These are phyloP conservation scores for Plemyria rubiginata DNA, from an alignment of 2,888 invertebrate species.

Conservation along the genomic window DNA sequence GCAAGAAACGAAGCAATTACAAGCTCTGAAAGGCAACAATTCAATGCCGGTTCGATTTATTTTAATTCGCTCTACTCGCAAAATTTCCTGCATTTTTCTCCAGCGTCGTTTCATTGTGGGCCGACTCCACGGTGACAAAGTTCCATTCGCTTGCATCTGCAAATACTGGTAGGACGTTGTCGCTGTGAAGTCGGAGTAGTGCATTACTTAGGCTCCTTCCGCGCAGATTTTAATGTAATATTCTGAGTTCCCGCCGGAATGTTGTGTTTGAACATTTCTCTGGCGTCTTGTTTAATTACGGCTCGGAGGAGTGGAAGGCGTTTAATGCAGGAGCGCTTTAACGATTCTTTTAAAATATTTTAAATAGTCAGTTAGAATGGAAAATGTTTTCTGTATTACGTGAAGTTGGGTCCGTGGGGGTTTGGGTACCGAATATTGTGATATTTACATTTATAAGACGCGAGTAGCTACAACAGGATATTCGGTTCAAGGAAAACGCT, in stretches of 20 bases:
- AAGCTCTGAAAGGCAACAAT: conserved; percentile 52
- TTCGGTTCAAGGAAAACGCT: background rate
- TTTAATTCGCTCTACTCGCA: conserved; percentile 55
- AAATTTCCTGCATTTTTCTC: conserved; percentile 52
- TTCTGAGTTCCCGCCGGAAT: conserved; percentile 52
- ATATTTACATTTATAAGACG: conserved; percentile 9
- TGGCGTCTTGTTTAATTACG: conserved; percentile 52
- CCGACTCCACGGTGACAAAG: conserved; percentile 37
- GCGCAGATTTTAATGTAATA: conserved; percentile 61
- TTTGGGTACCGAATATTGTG: conserved; percentile 3
- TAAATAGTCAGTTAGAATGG: conserved; percentile 44
- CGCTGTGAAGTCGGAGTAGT: conserved; percentile 49
- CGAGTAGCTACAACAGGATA: conserved; percentile 7
- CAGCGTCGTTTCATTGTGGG: conserved; percentile 53
- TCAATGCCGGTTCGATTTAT: conserved; percentile 61
- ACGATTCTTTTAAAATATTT: conserved; percentile 47
- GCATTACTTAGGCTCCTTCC: conserved; percentile 59
- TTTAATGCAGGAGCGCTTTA: conserved; percentile 49
- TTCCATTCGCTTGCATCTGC: conserved; percentile 32
- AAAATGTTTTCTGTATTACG: conserved; percentile 46
- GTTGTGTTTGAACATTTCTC: conserved; percentile 53
- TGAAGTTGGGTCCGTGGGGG: conserved; percentile 8
- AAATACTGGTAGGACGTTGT: conserved; percentile 44
- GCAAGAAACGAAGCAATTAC: conserved; percentile 43
- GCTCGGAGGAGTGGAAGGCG: conserved; percentile 40